Evolutionary conservation across 1,140 invertebrate genomes (phyloP).

Genomic region (Cyclina sinensis): DNA sequence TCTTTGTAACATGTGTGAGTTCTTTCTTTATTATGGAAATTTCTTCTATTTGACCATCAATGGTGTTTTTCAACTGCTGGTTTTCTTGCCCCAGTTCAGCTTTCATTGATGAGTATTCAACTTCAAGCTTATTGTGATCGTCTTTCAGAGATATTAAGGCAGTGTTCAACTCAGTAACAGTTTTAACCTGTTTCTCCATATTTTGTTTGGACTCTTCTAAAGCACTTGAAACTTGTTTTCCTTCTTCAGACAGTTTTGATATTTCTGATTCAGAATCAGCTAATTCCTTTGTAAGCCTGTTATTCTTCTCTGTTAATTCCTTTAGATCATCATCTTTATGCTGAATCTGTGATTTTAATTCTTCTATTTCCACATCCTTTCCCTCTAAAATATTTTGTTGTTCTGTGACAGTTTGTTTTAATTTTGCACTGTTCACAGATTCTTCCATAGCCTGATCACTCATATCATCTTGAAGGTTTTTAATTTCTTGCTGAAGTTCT

Average conservation of each 20-base stretch:
- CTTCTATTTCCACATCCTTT: slow-evolving; percentile 32
- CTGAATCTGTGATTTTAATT: slow-evolving; percentile 25
- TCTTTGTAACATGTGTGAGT: not conserved
- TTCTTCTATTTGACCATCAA: slow-evolving; percentile 17
- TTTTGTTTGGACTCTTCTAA: not conserved
- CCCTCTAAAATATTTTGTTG: slow-evolving; percentile 22
- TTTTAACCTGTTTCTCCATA: not conserved
- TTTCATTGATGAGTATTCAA: not conserved
- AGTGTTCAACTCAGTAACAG: slow-evolving; percentile 1
- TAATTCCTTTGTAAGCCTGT: not conserved
- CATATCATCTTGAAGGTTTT: slow-evolving; percentile 37
- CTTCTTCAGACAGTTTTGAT: not conserved
- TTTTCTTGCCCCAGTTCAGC: not conserved
- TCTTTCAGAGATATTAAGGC: slow-evolving; percentile 41
- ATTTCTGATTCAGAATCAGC: not conserved
- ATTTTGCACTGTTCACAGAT: not conserved
- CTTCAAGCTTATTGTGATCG: not conserved
- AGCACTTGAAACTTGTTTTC: not conserved
- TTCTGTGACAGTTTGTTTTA: slow-evolving; percentile 16
- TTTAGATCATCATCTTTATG: slow-evolving; percentile 26
- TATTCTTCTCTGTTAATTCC: slow-evolving; percentile 5
- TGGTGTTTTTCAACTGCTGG: slow-evolving; percentile 19
- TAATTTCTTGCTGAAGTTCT: slow-evolving; percentile 38
- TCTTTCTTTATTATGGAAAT: not conserved
- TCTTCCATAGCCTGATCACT: slow-evolving; percentile 32